Base-by-base conservation (phyloP, 2,888 invertebrate species). In the Lypha dubia region DNA sequence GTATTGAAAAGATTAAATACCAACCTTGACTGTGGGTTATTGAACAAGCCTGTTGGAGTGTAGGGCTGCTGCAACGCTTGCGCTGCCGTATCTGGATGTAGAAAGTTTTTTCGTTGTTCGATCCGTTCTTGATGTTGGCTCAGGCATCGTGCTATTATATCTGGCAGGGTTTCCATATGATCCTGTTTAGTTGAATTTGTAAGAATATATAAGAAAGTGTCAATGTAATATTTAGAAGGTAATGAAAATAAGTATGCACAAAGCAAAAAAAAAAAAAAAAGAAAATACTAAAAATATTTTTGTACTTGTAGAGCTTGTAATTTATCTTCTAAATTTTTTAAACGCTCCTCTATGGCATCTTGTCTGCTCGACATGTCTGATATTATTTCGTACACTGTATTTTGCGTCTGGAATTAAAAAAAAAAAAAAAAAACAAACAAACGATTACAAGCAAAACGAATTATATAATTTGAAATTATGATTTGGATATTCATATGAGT, bases 381-480 rank as follows among this genome's bases (percentile, higher is more conserved):
- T 87, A 99, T 98, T 89, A 99, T 96, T 93, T 99, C 99, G 93
- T 99, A 99, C 88, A 99, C 98, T 73, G 98, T 98, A 91, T 98
- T 98, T 93, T 99, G 98, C 87, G 98, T 99, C 99, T 99, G 94
- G 22, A 85, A 86, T 65, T 65, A 58, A 58, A 24, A 79, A 20
- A n/a, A n/a, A n/a, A n/a, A n/a, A n/a, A n/a, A n/a, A n/a, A n/a
- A n/a, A n/a, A n/a, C n/a, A n/a, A 75, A 82, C 44, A 70, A 73
- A 73, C 46, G 20, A 73, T 38, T 60, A 74, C 73, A 28, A 67
- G 20, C 51, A 44, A 20, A 44, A 35, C n/a, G n/a, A 44, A 28
- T 0, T 5, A 13, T 56, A 13, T 3, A 7, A 32, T 38, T n/a
- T 44, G n/a, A 24, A 20, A 15, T 20, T 17, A 22, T 71, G 44